phyloP scores from a whole-genome alignment of 1,140 invertebrate genomes.

The Protaetia brevitarsis region DNA sequence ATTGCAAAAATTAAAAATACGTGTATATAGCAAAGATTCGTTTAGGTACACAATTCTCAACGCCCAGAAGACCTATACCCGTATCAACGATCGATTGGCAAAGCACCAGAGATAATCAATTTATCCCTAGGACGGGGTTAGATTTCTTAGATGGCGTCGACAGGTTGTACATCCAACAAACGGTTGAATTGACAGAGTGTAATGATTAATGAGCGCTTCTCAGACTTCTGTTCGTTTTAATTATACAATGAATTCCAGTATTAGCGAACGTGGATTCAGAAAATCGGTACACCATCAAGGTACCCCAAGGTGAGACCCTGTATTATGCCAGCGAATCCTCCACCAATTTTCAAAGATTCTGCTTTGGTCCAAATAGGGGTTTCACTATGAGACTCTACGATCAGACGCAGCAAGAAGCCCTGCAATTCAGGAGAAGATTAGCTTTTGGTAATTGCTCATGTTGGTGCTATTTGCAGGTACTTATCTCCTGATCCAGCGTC shows the following conservation, averaged over 20 bases:
- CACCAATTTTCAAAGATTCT: slow-evolving; percentile 52
- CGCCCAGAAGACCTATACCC: slow-evolving; percentile 47
- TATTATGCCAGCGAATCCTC: slow-evolving; percentile 62
- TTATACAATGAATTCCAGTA: slow-evolving; percentile 31
- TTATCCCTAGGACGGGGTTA: slow-evolving; percentile 55
- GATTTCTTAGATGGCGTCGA: slow-evolving; percentile 57
- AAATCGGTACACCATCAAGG: slow-evolving; percentile 61
- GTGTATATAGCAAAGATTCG: neutral
- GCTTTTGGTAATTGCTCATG: slow-evolving; percentile 48
- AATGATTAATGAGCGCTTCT: no score
- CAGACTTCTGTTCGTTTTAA: no score
- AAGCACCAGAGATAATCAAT: slow-evolving; percentile 50
- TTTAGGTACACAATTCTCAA: neutral
- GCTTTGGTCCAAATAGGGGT: slow-evolving; percentile 58
- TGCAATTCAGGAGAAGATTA: slow-evolving; percentile 56
- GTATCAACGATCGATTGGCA: slow-evolving; percentile 55
- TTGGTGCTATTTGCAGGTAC: slow-evolving; percentile 40
- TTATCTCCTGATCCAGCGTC: no score
- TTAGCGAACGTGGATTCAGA: slow-evolving; percentile 53
- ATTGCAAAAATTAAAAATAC: neutral
- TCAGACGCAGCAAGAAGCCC: slow-evolving; percentile 61
- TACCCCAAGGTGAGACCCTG: slow-evolving; percentile 59
- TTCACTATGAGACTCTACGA: slow-evolving; percentile 62
- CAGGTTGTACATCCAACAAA: slow-evolving; percentile 56
- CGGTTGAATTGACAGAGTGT: slow-evolving; percentile 57